Evolutionary conservation across 2,888 invertebrate species (phyloP), one percentile per base, ranked within the genome.

Genomic region (Carcina quercana): DNA sequence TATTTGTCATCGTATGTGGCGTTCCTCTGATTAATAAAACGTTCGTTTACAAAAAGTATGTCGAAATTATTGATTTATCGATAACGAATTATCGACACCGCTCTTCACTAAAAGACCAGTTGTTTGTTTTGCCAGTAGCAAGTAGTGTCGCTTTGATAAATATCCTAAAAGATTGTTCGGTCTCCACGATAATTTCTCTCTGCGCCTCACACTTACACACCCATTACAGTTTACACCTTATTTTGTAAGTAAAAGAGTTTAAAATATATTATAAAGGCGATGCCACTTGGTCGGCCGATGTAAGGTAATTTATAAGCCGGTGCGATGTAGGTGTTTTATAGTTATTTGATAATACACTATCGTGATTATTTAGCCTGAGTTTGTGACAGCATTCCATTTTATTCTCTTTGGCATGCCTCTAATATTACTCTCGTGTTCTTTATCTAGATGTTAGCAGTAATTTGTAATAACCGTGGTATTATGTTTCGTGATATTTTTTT

Each of bases 141-240:
- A 72, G 72, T 70, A 72, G 73, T 75, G 79, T 83, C 82, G 68
- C 65, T 52, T 76, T 83, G 83, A 83, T 82, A 82, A 82, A 83
- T 83, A 78, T 71, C 79, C 78, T 73, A 67, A 74, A 69, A 82
- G 80, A 82, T 83, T 76, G 80, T 74, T 68, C 71, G 62, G 68
- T 63, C 69, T 65, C 53, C 63, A 58, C 73, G 78, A 82, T 82
- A 82, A 80, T 82, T 71, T 76, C 71, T 71, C 69, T 66, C 47
- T 43, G 57, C 64, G 62, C 56, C 64, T 71, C 63, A 69, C 72
- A 72, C 70, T 56, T 60, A 38, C 25, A 8, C 4, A 8, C 5
- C 10, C 54, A 55, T 22, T 25, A 38, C 2, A 65, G 53, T 51
- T 31, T 41, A 30, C 13, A 52, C 59, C 44, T 38, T 70, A 59